Base-by-base conservation (phyloP, 2,888 invertebrate genomes). In the Brachyptera risi region DNA sequence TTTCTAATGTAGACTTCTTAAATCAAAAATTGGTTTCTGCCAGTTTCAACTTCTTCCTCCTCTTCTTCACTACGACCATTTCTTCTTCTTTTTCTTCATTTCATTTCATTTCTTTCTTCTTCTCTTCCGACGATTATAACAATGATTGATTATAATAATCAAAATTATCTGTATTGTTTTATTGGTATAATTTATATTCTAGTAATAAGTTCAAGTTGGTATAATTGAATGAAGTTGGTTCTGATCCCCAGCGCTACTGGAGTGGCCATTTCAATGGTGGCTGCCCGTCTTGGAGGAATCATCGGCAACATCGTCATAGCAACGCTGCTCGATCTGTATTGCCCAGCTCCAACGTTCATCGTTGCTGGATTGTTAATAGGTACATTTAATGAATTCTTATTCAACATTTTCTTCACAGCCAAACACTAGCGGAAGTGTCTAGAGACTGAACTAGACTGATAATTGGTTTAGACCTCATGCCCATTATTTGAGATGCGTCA, bases 301-400 rank as follows among this genome's bases (percentile, higher is more conserved):
- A 83, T 87, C 67, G 92, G 91, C 59, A 91, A 91, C 76, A 84
- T 94, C 68, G 90, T 92, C 62, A 95, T 96, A 70, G 95, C 95
- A 26, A 85, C 88, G 65, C 79, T 96, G 59, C 79, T 95, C 68
- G 93, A 94, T 77, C 79, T 86, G 68, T 90, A 91, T 76, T 96
- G 95, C 78, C 92, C 92, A 37, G 89, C 94, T 65, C 95, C 96
- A 58, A 92, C 95, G 67, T 90, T 95, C 76, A 89, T 94, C 68
- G 92, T 95, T 54, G 92, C 94, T 66, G 84, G 81, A 27, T 83
- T 95, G 65, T 82, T 95, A 66, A 88, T 90, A 69, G 84, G 79
- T 79, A 66, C 69, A 68, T 67, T 27, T 3, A 51, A 35, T 44
- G 40, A 37, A 9, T 24, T 23, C 5, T 23, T 49, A 23, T 49